Conservation (phyloP, 2,888 invertebrate genomes). For the Hybos culiciformis region DNA sequence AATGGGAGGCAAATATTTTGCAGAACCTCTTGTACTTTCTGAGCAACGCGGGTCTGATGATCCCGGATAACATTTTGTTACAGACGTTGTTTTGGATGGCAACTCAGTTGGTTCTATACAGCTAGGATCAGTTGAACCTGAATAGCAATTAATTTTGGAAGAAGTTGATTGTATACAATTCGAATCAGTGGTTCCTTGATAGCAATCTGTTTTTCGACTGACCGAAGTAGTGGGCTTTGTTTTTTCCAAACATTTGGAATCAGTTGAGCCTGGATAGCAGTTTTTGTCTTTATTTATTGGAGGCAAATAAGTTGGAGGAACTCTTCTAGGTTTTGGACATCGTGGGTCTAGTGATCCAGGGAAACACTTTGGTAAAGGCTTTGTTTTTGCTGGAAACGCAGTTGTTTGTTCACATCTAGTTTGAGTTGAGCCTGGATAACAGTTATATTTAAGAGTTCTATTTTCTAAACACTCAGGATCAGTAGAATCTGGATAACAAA, state of each 20-base stretch:
- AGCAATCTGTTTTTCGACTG: too few species aligned
- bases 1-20: too few species aligned
- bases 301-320: slow-evolving; percentile 2
- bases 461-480: slow-evolving; percentile 19
- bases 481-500: slow-evolving; percentile 21
- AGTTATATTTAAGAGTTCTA: slow-evolving; percentile 15
- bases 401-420: slow-evolving; percentile 20
- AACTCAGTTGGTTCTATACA: slow-evolving; percentile 16
- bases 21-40: slow-evolving; percentile 18
- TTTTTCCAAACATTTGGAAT: too few species aligned
- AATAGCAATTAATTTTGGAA: slow-evolving; percentile 23
- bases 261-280: slow-evolving; percentile 24
- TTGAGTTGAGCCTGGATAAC: slow-evolving; percentile 26
- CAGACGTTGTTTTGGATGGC: slow-evolving; percentile 13
- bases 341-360: slow-evolving; percentile 25
- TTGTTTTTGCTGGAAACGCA: slow-evolving; percentile 14
- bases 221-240: too few species aligned
- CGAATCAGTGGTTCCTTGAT: too few species aligned
- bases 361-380: slow-evolving; percentile 19
- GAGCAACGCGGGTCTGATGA: slow-evolving; percentile 27
- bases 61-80: slow-evolving; percentile 35
- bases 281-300: slow-evolving; percentile 8
- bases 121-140: slow-evolving; percentile 24
- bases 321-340: slow-evolving; percentile 21
- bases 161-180: too few species aligned